Conservation (phyloP, 2,888 invertebrate genomes). For the Troides helena region DNA sequence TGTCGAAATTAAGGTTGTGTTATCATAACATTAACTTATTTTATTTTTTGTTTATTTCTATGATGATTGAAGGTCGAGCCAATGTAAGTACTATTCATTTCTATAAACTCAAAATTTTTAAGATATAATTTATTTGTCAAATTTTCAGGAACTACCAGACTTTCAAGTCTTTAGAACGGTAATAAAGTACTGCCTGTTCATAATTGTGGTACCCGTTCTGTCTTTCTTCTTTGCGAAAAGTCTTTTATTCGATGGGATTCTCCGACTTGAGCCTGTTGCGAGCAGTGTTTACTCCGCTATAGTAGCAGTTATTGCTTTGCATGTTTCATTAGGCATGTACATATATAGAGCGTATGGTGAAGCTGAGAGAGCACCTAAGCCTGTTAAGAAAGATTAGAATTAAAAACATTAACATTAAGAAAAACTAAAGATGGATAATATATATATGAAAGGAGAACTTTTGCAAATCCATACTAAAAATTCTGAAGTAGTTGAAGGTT, state of each 20-base stretch:
- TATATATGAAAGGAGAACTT: conserved; percentile 73
- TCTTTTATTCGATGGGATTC: conserved; percentile 85
- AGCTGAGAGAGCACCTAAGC: conserved; percentile 63
- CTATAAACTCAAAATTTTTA: neutral
- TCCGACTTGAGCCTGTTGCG: conserved; percentile 75
- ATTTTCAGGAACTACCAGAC: conserved; percentile 83
- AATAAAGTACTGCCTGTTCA: conserved; percentile 86
- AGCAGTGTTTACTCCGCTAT: conserved; percentile 90
- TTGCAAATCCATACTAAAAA: conserved; percentile 72
- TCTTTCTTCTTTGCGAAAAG: conserved; percentile 87
- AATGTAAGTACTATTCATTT: conserved; percentile 60
- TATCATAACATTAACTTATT: conserved; percentile 34
- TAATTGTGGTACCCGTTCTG: conserved; percentile 87
- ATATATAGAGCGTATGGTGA: conserved; percentile 89
- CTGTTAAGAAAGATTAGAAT: conserved; percentile 69
- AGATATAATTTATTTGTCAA: conserved; percentile 3
- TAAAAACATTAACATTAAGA: conserved; percentile 24
- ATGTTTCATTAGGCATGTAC: conserved; percentile 87
- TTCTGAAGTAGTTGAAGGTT: conserved; percentile 67
- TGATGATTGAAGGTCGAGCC: conserved; percentile 77
- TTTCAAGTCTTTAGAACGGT: conserved; percentile 87
- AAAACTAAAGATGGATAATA: conserved; percentile 61
- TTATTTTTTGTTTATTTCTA: conserved; percentile 57
- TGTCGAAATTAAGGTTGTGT: neutral
- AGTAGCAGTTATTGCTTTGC: conserved; percentile 86